Conservation (phyloP, 2,888 invertebrate genomes). For the Caprella mutica region DNA sequence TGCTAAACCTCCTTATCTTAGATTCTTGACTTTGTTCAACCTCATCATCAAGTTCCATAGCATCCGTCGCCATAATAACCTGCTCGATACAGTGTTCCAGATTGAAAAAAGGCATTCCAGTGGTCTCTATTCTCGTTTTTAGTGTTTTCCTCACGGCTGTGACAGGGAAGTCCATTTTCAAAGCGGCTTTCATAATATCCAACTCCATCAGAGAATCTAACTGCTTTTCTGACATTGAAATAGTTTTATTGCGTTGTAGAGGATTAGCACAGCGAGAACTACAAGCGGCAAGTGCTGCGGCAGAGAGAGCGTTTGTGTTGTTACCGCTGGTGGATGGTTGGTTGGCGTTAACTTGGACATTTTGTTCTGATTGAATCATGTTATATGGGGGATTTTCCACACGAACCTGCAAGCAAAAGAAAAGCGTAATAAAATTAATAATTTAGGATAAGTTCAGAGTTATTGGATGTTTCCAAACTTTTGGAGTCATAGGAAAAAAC, state of each 20-base stretch:
- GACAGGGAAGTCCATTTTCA: constrained; percentile 28
- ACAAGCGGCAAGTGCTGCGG: too few relatives aligned
- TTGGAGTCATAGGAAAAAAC: background rate
- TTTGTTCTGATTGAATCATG: background rate
- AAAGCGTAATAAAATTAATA: background rate
- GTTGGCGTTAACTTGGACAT: background rate
- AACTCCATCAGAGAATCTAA: constrained; percentile 24
- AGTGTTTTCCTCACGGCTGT: constrained; percentile 29
- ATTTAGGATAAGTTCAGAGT: background rate
- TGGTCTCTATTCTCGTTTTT: constrained; percentile 23
- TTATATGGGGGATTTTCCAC: constrained; percentile 26
- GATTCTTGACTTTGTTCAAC: constrained; percentile 1
- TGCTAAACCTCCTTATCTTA: too few relatives aligned
- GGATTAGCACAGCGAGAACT: too few relatives aligned
- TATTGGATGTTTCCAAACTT: background rate
- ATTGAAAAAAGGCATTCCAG: constrained; percentile 33
- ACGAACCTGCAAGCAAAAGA: constrained; percentile 20
- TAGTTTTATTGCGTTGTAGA: too few relatives aligned
- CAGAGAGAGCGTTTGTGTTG: too few relatives aligned
- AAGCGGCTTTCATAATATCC: constrained; percentile 21
- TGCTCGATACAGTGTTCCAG: constrained; percentile 31
- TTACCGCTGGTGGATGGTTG: background rate
- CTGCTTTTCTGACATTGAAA: constrained; percentile 17
- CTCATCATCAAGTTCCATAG: background rate
- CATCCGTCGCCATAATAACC: constrained; percentile 6